Percentiles rank a stretch among this genome's conserved stretches.
Evolutionary conservation across 2,113 vertebrate genomes (phyloP).

Genomic region (Pagrus major): DNA sequence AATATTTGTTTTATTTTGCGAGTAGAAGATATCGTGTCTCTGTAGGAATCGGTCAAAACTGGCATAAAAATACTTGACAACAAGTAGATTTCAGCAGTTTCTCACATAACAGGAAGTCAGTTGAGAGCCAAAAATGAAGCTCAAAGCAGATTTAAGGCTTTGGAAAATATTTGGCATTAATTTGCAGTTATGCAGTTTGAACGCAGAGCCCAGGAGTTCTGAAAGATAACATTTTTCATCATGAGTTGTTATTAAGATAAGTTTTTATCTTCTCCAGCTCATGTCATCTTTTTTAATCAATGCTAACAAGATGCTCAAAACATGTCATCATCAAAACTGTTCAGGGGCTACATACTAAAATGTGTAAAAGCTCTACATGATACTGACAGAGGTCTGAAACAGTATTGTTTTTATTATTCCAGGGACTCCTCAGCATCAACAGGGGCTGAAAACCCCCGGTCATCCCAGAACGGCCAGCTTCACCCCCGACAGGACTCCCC

Average conservation of each 20-base stretch:
- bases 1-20: too few species aligned
- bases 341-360: background rate
- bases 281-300: background rate
- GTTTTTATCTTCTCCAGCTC: background rate
- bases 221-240: too few species aligned
- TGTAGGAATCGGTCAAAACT: too few species aligned
- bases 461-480: constrained; percentile 66
- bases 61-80: too few species aligned
- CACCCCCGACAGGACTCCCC: constrained; percentile 17
- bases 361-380: background rate
- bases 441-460: constrained; percentile 42
- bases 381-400: background rate
- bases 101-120: background rate
- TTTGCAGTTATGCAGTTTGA: too few species aligned
- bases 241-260: background rate
- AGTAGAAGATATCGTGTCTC: too few species aligned
- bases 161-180: too few species aligned
- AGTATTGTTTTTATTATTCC: constrained; percentile 5
- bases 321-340: background rate
- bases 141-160: too few species aligned
- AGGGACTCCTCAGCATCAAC: constrained; percentile 60
- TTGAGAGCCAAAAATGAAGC: background rate
- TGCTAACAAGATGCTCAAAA: background rate
- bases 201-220: too few species aligned
- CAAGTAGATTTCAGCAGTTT: background rate